phyloP scores from a whole-genome alignment of 2,797 vertebrate species.

The Diglossa cyanea region DNA sequence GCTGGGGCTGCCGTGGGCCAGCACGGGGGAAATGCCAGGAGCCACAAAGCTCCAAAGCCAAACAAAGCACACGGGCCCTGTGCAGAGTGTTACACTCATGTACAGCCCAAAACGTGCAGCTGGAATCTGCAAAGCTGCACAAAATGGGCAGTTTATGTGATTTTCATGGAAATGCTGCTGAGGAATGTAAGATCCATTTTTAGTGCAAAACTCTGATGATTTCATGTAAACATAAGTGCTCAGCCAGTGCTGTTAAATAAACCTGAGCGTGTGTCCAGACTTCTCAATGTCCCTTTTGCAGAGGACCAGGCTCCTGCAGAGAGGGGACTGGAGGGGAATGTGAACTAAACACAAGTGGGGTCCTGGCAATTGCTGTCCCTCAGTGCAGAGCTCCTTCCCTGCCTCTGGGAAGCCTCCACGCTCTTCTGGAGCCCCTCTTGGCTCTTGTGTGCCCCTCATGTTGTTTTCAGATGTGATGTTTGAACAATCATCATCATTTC shows the following conservation, averaged over 20 bases:
- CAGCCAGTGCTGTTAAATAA: background rate
- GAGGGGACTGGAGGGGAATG: background rate
- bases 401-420: background rate
- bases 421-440: background rate
- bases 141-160: background rate
- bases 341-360: background rate
- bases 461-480: background rate
- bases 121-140: background rate
- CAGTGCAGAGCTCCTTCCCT: background rate
- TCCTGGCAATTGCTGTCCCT: background rate
- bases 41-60: background rate
- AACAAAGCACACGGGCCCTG: background rate
- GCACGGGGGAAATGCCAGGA: background rate
- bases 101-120: background rate
- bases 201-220: background rate
- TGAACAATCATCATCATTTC: background rate
- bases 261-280: background rate
- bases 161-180: background rate
- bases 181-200: background rate
- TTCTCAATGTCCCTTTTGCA: background rate
- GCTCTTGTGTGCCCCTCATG: fast-evolving
- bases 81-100: background rate
- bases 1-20: background rate
- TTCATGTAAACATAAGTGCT: background rate
- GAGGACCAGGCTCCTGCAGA: background rate